Conservation (phyloP, 2,888 invertebrate genomes). For the Tetragonisca angustula region DNA sequence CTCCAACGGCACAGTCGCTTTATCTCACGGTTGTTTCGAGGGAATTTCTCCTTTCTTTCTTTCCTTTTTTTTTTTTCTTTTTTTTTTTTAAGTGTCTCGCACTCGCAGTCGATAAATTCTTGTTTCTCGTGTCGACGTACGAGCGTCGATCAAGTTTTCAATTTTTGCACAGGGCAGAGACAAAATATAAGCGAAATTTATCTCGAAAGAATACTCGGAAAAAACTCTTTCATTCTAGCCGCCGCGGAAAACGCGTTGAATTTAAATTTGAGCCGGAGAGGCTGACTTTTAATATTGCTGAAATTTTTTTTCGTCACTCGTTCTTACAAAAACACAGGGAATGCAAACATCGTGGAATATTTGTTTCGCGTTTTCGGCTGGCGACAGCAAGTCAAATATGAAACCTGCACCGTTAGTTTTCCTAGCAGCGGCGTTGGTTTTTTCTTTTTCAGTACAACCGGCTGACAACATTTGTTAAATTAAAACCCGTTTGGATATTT, state of each 20-base stretch:
- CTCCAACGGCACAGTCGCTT: too few relatives aligned
- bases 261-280: background rate
- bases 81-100: background rate
- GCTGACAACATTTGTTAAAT: background rate
- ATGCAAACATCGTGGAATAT: background rate
- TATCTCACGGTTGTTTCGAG: too few relatives aligned
- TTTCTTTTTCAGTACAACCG: too few relatives aligned
- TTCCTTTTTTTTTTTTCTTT: too few relatives aligned
- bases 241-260: conserved; percentile 3
- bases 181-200: conserved; percentile 14
- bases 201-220: background rate
- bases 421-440: background rate
- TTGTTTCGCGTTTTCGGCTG: background rate
- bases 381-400: conserved; percentile 17
- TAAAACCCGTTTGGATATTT: background rate
- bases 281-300: background rate
- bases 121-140: background rate
- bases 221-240: too few relatives aligned
- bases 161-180: conserved; percentile 7
- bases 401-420: background rate
- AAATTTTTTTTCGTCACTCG: too few relatives aligned
- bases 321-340: background rate
- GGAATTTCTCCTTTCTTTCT: background rate
- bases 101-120: conserved; percentile 3
- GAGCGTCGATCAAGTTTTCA: conserved; percentile 11